Evolutionary conservation across 2,888 invertebrate genomes (phyloP).

Genomic region (Caenorhabditis macrosperma): DNA sequence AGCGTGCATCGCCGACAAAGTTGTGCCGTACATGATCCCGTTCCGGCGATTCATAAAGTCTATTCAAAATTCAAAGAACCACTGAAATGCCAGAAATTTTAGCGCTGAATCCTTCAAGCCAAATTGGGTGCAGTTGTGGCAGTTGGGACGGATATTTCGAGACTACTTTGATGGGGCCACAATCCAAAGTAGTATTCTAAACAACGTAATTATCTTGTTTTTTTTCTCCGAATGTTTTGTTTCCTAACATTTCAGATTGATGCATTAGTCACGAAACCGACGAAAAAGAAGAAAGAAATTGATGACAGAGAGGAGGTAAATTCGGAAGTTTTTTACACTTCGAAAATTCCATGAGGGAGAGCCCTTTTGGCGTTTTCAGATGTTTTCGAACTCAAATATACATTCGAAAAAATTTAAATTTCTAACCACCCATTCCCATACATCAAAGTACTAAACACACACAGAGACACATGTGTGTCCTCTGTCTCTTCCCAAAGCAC

Average conservation of each 20-base stretch:
- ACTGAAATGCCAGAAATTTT: no score
- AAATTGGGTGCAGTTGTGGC: slow-evolving; percentile 5
- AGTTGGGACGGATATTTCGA: slow-evolving; percentile 21
- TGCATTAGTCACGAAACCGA: neutral
- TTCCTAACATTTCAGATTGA: slow-evolving; percentile 12
- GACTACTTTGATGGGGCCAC: slow-evolving; percentile 30
- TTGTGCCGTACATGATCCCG: slow-evolving; percentile 43
- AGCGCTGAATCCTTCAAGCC: slow-evolving; percentile 23
- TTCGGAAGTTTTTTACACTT: neutral
- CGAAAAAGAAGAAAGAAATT: neutral
- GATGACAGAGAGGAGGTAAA: slow-evolving; percentile 22
- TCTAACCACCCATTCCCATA: no score
- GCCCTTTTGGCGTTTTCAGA: no score
- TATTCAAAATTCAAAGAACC: neutral
- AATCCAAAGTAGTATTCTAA: slow-evolving; percentile 22
- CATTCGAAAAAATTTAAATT: no score
- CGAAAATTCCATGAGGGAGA: no score
- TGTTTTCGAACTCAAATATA: no score
- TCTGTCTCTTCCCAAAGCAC: slow-evolving; percentile 14
- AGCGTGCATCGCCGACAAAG: slow-evolving; percentile 35
- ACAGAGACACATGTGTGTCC: neutral
- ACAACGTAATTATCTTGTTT: slow-evolving; percentile 18
- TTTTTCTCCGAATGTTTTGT: neutral
- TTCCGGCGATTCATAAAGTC: slow-evolving; percentile 33
- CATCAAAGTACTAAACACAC: slow-evolving; percentile 5